Conservation (phyloP, 2,113 vertebrate species). For the Lepus americanus region DNA sequence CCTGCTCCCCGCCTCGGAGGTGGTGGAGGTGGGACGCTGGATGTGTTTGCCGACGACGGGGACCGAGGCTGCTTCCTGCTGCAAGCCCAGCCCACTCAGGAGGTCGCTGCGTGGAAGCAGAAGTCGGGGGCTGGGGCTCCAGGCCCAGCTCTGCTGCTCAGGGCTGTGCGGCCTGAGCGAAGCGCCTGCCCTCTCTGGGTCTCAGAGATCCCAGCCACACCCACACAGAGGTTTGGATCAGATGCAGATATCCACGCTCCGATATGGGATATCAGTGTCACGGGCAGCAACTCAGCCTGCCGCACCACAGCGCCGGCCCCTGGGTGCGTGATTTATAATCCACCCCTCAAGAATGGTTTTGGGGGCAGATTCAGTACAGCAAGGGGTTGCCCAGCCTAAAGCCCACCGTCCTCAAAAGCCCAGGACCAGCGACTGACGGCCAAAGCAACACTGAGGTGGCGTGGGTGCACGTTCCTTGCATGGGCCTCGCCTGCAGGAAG, state of each 20-base stretch:
- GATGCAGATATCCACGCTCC: too few species aligned
- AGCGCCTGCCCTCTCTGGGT: not conserved
- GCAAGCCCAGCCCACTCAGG: not conserved
- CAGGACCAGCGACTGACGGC: not conserved
- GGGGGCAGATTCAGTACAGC: not conserved
- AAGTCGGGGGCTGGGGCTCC: not conserved
- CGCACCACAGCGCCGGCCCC: too few species aligned
- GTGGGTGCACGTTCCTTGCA: not conserved
- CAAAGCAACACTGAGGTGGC: not conserved
- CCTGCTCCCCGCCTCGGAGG: constrained; percentile 77
- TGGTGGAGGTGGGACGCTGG: constrained; percentile 83
- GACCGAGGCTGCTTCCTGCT: constrained; percentile 29
- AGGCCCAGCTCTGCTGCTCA: not conserved
- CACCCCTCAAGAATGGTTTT: not conserved
- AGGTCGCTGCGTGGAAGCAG: not conserved
- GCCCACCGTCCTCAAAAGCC: not conserved
- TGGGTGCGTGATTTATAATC: not conserved
- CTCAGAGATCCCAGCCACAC: not conserved
- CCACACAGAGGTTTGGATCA: not conserved
- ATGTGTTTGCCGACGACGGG: constrained; percentile 82
- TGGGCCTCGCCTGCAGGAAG: not conserved
- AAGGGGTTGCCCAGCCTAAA: not conserved
- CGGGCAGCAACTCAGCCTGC: too few species aligned
- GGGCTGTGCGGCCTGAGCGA: not conserved
- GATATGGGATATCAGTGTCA: too few species aligned